Evolutionary conservation across 1,140 invertebrate genomes (phyloP).

Genomic region (Eurosta solidaginis): DNA sequence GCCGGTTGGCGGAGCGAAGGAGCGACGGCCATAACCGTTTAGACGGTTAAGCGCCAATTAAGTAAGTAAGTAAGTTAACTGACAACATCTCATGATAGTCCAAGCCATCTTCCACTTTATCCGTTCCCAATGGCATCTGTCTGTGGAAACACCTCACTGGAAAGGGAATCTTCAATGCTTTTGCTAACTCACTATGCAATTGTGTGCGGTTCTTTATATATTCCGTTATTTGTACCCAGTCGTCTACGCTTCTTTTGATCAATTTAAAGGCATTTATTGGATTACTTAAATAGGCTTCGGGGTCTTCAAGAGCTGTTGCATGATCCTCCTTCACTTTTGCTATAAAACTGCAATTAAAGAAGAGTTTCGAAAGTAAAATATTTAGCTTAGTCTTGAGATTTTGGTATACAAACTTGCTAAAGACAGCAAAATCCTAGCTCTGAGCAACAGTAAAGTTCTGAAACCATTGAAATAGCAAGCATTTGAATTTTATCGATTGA

Average conservation of each 20-base stretch:
- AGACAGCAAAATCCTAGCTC: slow-evolving; percentile 37
- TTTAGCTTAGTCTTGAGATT: too few species aligned
- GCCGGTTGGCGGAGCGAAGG: too few species aligned
- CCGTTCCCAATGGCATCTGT: too few species aligned
- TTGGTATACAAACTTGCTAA: slow-evolving; percentile 39
- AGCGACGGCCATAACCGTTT: too few species aligned
- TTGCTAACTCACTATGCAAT: slow-evolving; percentile 69
- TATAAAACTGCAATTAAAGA: slow-evolving; percentile 42
- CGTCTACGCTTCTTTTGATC: slow-evolving; percentile 44
- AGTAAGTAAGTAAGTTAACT: too few species aligned
- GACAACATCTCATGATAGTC: too few species aligned
- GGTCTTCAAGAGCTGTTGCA: slow-evolving; percentile 31
- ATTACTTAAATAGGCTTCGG: slow-evolving; percentile 43
- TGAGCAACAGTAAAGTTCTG: slow-evolving; percentile 39
- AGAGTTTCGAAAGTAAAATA: not conserved
- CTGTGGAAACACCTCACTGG: too few species aligned
- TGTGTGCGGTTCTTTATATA: not conserved
- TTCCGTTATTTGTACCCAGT: slow-evolving; percentile 42
- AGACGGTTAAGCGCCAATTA: too few species aligned
- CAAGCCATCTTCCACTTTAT: too few species aligned
- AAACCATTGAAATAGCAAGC: slow-evolving; percentile 42
- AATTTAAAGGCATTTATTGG: slow-evolving; percentile 48
- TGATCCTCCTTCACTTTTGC: slow-evolving; percentile 44
- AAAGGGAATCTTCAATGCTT: not conserved
- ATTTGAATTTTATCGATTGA: slow-evolving; percentile 45